Base-by-base conservation (phyloP, 2,888 invertebrate species). In the Drosophila prolongata region DNA sequence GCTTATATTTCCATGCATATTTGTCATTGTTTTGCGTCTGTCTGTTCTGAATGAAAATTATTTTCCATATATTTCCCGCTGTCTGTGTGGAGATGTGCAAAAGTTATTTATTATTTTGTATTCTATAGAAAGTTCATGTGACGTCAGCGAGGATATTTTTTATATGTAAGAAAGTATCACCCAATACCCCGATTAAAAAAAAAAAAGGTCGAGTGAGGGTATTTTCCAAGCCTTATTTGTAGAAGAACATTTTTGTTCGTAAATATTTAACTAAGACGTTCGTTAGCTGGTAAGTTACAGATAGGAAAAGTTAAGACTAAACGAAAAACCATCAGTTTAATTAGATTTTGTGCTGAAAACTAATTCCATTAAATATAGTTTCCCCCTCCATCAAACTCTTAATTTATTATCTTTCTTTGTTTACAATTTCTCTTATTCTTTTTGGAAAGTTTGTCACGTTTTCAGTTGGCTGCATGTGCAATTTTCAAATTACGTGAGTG, bases 1-100 rank as follows among this genome's bases (percentile, higher is more conserved):
- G 40, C 40, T 19, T 53, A 52, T 50, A 43, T 61, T 54, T 71
- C 49, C 75, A 76, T 67, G 71, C 66, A 53, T 78, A 70, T 73
- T 69, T 75, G 73, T 76, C 74, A 78, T 76, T 65, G 57, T 69
- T 61, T 66, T 38, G 66, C 57, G 43, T 57, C 57, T 66, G 47
- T 56, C 49, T 42, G 46, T 46, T 76, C 62, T 75, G 71, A 75
- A 65, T 70, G 54, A 54, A 74, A 44, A 40, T 46, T 53, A 44
- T 64, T 58, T 54, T 60, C 27, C 49, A 49, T 11, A 40, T 57
- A 13, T 60, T 38, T 40, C 11, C 47, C 35, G 16, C 40, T 47
- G 54, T 16, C 38, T 47, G 47, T 30, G 9, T 34, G 24, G 35
- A 19, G 27, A 46, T 62, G 62, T 60, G 62, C 60, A 60, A 60